These are phyloP conservation scores for Ceratina australensis DNA, from an alignment of 1,140 invertebrate genomes.

Conservation along the genomic window DNA sequence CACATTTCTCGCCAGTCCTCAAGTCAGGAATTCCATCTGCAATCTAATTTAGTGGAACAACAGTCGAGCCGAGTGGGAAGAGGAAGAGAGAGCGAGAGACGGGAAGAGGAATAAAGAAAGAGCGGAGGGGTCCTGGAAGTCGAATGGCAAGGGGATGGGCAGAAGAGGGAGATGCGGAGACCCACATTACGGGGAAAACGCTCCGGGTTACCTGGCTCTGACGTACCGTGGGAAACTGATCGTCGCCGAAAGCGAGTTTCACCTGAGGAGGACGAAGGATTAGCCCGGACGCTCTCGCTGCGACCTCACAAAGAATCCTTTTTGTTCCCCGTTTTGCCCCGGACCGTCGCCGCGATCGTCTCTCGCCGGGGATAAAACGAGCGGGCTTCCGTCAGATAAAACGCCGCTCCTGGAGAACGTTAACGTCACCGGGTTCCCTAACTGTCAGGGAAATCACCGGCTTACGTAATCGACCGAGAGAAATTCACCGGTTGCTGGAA, in stretches of 20 bases:
- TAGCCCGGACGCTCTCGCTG: conserved; percentile 44
- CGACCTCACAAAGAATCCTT: conserved; percentile 64
- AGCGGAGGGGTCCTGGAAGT: not conserved
- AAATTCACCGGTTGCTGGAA: not conserved
- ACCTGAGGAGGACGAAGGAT: conserved; percentile 59
- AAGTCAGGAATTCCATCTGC: no score
- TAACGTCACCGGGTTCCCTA: conserved; percentile 23
- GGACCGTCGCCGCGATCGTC: not conserved
- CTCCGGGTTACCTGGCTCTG: conserved; percentile 63
- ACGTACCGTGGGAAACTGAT: conserved; percentile 71
- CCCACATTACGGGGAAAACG: conserved; percentile 46
- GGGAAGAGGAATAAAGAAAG: not conserved
- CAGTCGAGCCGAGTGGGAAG: not conserved
- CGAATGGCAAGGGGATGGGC: not conserved
- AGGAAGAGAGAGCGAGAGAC: not conserved
- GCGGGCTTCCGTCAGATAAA: conserved; percentile 21
- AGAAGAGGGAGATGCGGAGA: conserved; percentile 25
- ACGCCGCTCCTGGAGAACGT: conserved; percentile 16
- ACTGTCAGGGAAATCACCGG: conserved; percentile 7
- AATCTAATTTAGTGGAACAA: no score
- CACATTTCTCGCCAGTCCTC: no score
- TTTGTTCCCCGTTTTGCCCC: conserved; percentile 49
- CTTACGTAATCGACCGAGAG: conserved; percentile 8
- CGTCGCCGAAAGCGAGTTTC: conserved; percentile 68
- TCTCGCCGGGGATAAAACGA: not conserved